Conservation (phyloP, 2,888 invertebrate species). For the Anaspis maculata region DNA sequence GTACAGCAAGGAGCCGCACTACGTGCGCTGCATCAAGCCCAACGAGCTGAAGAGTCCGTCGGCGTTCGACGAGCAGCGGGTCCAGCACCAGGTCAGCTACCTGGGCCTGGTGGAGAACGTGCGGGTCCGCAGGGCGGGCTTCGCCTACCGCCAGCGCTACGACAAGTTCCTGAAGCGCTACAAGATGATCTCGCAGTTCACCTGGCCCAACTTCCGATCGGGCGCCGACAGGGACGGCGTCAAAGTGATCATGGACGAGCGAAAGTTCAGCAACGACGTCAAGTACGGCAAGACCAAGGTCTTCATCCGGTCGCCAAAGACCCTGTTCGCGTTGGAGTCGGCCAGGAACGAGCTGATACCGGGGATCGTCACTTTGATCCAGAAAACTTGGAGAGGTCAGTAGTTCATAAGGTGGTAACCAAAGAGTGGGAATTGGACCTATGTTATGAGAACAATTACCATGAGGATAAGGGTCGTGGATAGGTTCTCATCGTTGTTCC, state of each 20-base stretch:
- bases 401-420: too few relatives aligned
- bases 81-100: conserved; percentile 69
- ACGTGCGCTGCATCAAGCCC: conserved; percentile 95
- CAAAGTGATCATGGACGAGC: conserved; percentile 72
- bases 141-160: conserved; percentile 92
- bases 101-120: conserved; percentile 93
- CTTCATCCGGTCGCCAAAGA: conserved; percentile 88
- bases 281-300: conserved; percentile 94
- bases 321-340: conserved; percentile 82
- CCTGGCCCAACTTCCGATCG: conserved; percentile 92
- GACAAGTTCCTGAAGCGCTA: conserved; percentile 90
- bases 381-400: conserved; percentile 92
- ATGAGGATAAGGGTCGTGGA: too few relatives aligned
- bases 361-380: conserved; percentile 83
- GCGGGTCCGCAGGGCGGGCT: conserved; percentile 90
- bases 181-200: conserved; percentile 92
- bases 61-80: conserved; percentile 76
- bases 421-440: too few relatives aligned
- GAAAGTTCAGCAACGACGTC: conserved; percentile 71
- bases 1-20: conserved; percentile 89
- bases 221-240: conserved; percentile 75
- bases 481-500: too few relatives aligned
- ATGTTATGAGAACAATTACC: neutral
- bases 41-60: conserved; percentile 87
- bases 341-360: conserved; percentile 82